These are phyloP conservation scores for Porites australiensis DNA, from an alignment of 64 coral and sea anemone genomes.

Conservation along the genomic window DNA sequence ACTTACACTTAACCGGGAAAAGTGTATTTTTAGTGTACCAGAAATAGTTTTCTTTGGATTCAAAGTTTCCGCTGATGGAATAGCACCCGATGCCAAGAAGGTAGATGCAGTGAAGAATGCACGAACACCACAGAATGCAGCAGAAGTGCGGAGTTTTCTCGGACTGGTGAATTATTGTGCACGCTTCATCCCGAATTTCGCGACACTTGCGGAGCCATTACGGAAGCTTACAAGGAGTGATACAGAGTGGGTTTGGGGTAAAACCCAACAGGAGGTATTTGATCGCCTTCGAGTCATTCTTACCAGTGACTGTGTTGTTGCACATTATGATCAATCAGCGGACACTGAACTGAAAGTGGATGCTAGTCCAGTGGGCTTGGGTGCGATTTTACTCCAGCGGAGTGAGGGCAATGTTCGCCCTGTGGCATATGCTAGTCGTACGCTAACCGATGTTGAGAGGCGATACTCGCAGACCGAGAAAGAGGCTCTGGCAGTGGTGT, in stretches of 20 bases:
- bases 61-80: constrained; percentile 46
- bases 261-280: constrained; percentile 9
- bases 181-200: constrained; percentile 22
- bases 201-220: constrained; percentile 18
- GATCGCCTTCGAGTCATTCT: neutral
- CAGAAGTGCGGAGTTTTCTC: constrained; percentile 66
- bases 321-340: constrained; percentile 17
- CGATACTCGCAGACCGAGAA: constrained; percentile 39
- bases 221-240: constrained; percentile 17
- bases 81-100: constrained; percentile 48
- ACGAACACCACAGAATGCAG: constrained; percentile 27
- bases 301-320: constrained; percentile 56
- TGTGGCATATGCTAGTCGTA: constrained; percentile 42
- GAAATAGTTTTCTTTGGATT: constrained; percentile 46
- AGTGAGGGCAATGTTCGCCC: neutral
- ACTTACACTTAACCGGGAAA: constrained; percentile 6
- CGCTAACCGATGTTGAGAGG: constrained; percentile 29
- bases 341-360: constrained; percentile 54
- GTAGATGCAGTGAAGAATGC: constrained; percentile 48
- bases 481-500: constrained; percentile 30
- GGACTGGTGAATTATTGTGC: constrained; percentile 55
- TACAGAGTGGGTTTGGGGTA: constrained; percentile 8
- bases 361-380: constrained; percentile 66
- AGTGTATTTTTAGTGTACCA: constrained; percentile 55
- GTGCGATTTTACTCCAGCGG: constrained; percentile 30